Base-by-base conservation (phyloP, 2,113 vertebrate genomes). In the Brevimyrus niger region DNA sequence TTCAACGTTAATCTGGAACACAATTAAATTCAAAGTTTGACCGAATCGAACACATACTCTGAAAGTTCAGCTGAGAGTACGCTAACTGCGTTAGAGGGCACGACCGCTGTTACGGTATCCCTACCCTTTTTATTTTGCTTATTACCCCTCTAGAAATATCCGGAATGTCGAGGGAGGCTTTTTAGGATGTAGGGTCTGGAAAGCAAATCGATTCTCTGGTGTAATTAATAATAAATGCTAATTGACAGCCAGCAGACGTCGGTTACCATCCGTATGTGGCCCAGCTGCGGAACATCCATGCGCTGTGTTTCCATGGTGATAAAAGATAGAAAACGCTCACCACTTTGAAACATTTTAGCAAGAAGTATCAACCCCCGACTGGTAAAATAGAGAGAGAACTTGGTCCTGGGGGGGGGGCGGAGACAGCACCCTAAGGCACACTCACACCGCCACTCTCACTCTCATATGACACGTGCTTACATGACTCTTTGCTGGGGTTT, bases 141-240 rank as follows among this genome's bases (percentile, higher is more conserved):
- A 96, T 69, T 93, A 95, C 94, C 94, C 94, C 95, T 95, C 95
- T 94, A 96, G 95, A 96, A 95, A 96, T 95, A 97, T 96, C 61
- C 3, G 10, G n/a, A 69, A 69, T 31, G 61, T 27, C 10, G 10
- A 69, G 61, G n/a, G 95, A 95, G 95, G 96, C 95, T 94, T 95
- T 96, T 96, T 96, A 95, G 95, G 95, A 95, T 95, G 96, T 96
- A 96, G 95, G 95, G 95, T 95, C 95, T 94, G 95, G 95, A 95
- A 92, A 95, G 95, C 95, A 94, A 96, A 96, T 97, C 96, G 96
- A 96, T 95, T 94, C 96, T 96, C 96, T 95, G 95, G 95, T 96
- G 92, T 96, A 94, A 96, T 95, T 96, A 94, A 95, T 95, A 96
- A 96, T 95, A 95, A 96, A 97, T 96, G 96, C 96, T 97, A 97